Base-by-base conservation (phyloP, 1,140 invertebrate species). In the Temnothorax curvispinosus region DNA sequence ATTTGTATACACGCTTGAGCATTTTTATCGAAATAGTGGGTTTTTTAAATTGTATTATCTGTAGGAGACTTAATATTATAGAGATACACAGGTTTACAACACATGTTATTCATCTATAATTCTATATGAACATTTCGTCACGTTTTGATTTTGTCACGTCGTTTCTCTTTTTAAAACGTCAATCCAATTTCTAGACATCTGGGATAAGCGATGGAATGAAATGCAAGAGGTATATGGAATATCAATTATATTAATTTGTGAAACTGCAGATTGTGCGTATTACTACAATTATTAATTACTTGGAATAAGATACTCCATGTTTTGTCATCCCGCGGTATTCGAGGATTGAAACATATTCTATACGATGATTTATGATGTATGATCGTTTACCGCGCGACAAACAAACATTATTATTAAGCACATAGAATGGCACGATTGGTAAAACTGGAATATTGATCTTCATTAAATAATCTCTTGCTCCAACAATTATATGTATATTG, bases 401-500 rank as follows among this genome's bases (percentile, higher is more conserved):
- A 71, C 18, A 71, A 81, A 81, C 78, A 44, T 71, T 67, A 56
- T 56, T 56, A 81, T 69, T 81, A 44, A 80, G 27, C 44, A 18
- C 21, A 7, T 58, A 44, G 35, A 71, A 54, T 81, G 21, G 62
- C 32, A 21, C n/a, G 21, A 56, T 4, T 52, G 50, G 47, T 56
- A 56, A 81, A 81, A 58, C 21, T 71, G 64, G 50, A 81, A 81
- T 81, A 81, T 71, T 81, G 65, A 71, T 56, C 78, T 81, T 81
- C 65, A 81, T 81, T 81, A 81, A 78, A 50, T 56, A 65, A 50
- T 9, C 35, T 13, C 77, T 71, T 41, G 21, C 27, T 9, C 54
- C 65, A 54, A 54, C 35, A 54, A 81, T 54, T 52, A 71, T 47
- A 32, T 21, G 21, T 21, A 21, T 13, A 44, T 21, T n/a, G 38